These are phyloP conservation scores for Achroia grisella DNA, from an alignment of 1,140 invertebrate genomes.

Conservation along the genomic window DNA sequence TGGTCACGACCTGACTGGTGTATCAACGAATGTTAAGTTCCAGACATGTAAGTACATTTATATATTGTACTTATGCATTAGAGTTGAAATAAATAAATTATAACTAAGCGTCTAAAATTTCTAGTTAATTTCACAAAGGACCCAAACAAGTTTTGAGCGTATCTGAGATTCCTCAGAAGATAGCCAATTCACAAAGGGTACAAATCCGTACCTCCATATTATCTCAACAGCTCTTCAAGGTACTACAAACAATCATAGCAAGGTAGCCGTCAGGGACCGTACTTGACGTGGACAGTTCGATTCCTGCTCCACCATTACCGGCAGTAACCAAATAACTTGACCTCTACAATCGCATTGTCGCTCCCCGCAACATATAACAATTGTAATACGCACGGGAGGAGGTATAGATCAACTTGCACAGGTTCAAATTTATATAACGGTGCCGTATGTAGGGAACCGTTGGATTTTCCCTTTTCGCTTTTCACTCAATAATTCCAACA, in stretches of 20 bases:
- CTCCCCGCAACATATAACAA: too few relatives aligned
- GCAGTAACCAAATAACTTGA: neutral
- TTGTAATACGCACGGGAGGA: neutral
- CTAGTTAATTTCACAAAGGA: too few relatives aligned
- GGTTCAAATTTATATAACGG: constrained; percentile 24
- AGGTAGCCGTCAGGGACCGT: neutral
- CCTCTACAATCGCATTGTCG: neutral
- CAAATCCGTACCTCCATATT: neutral
- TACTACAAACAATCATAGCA: constrained; percentile 1
- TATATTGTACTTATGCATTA: too few relatives aligned
- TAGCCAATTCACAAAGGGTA: too few relatives aligned
- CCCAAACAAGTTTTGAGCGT: too few relatives aligned
- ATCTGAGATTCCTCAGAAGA: too few relatives aligned
- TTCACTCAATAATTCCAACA: constrained; percentile 28
- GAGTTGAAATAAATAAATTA: too few relatives aligned
- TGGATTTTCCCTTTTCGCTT: constrained; percentile 27
- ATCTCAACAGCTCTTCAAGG: neutral
- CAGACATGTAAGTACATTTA: too few relatives aligned
- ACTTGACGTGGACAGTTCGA: neutral
- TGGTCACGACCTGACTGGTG: too few relatives aligned
- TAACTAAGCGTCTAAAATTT: too few relatives aligned
- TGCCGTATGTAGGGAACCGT: constrained; percentile 10
- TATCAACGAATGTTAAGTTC: too few relatives aligned
- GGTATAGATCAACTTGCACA: neutral
- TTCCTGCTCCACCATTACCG: neutral